Evolutionary conservation across 2,888 invertebrate genomes (phyloP), one percentile per base, ranked within the genome.

Genomic region (Latheticus oryzae): DNA sequence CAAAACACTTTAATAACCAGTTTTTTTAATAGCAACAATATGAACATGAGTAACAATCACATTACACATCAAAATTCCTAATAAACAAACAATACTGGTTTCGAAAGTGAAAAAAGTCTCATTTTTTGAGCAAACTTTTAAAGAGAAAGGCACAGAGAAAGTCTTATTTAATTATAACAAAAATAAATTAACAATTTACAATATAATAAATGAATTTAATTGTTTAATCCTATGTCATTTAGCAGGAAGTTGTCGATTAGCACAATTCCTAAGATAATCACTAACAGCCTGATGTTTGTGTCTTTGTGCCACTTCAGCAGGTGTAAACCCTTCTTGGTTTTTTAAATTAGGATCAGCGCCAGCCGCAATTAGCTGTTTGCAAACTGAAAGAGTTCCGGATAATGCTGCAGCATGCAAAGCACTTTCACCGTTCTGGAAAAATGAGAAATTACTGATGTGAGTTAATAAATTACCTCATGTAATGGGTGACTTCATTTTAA

Each of bases 361-460:
- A 62, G 88, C 85, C 50, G 84, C 85, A 35, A 91, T 82, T 28
- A 95, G 80, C 73, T 89, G 86, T 72, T 89, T 87, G 52, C 89
- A 89, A 40, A 93, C 89, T 1, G 88, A 80, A 76, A 92, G 82
- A 73, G 93, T 91, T 0, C 95, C 95, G 77, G 91, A 93, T 81
- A 95, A 85, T 23, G 91, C 90, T 1, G 95, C 95, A 37, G 94
- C 95, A 81, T 96, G 96, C 38, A 97, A 80, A 0, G 93, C 91
- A 50, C 90, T 88, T 80, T 96, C 95, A 0, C 95, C 96, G 81
- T 95, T 96, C 94, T 95, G 77, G 24, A 80, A 80, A 63, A 65
- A 33, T 28, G n/a, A 33, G 3, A 5, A 35, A 5, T 3, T 3
- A 9, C 35, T 12, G 5, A 9, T 9, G 3, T 3, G 5, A 35